These are phyloP conservation scores for Callipepla californica DNA, from an alignment of 2,113 vertebrate genomes.

Conservation along the genomic window DNA sequence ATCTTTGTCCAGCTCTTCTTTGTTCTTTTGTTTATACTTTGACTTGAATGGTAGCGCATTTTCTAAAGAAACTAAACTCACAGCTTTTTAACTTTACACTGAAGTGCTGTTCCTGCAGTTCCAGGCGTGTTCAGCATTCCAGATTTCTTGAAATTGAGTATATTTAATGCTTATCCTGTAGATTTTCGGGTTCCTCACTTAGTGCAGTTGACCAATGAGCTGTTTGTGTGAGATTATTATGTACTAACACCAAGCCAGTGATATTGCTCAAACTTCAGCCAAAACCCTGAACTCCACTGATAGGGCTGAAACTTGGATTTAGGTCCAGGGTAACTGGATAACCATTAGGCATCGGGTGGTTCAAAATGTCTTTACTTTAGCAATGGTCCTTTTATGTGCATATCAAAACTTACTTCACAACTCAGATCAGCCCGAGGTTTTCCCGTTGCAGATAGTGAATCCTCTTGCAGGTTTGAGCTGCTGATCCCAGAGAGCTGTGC, in stretches of 20 bases:
- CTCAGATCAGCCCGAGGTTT: slow-evolving; percentile 43
- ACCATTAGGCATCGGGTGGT: background rate
- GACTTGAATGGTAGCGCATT: background rate
- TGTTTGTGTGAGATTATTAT: background rate
- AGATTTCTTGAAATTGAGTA: background rate
- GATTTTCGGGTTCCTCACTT: background rate
- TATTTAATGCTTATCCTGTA: background rate
- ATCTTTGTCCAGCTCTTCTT: background rate
- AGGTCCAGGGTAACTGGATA: background rate
- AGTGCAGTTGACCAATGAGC: background rate
- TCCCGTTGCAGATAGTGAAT: background rate
- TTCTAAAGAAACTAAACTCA: background rate
- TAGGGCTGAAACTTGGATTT: background rate
- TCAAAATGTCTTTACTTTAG: background rate
- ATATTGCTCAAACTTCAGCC: background rate
- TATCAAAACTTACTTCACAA: slow-evolving; percentile 12
- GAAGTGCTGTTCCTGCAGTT: background rate
- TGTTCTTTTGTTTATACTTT: background rate
- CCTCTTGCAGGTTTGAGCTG: background rate
- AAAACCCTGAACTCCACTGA: background rate
- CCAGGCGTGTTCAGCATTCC: background rate
- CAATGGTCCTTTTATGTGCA: background rate
- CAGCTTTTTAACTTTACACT: background rate
- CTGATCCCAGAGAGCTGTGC: slow-evolving; percentile 40
- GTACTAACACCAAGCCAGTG: background rate